Evolutionary conservation across 1,140 invertebrate species (phyloP), one percentile per base, ranked within the genome.

Genomic region (Drosophila auraria): DNA sequence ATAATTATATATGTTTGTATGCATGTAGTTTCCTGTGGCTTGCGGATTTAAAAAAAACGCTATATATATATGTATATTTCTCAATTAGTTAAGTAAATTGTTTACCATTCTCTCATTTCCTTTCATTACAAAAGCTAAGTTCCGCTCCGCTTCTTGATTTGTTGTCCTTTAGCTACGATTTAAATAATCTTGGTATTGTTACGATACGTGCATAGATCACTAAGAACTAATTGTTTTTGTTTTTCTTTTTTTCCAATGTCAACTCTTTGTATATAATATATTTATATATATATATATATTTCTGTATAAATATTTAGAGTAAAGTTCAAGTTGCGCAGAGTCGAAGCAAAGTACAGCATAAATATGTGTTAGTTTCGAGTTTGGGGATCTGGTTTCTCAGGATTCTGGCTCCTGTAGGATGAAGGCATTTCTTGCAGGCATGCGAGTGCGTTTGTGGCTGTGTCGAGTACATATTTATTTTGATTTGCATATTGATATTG

Each of bases 151-250:
- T 50, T 25, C 53, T 36, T 72, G 66, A 72, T 72, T 73, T 71
- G 70, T 72, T 73, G 54, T 72, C 65, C 25, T 50, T 73, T 73
- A 73, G 54, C 70, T 73, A 72, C 53, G 53, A 72, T 51, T 72
- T 58, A 59, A 72, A 49, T 72, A 72, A 59, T 53, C 47, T 71
- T 71, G 68, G 51, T 72, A 72, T 54, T 57, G 23, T 71, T 58
- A 71, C 73, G 73, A 76, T 76, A 76, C 73, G 73, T 76, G 70
- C 70, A 73, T 42, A 59, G 53, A 72, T 72, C 66, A 72, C 70
- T 72, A 73, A 73, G 30, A 72, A 73, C 70, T 73, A 73, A 71
- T 27, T 71, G 66, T 72, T 72, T 54, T 20, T 2, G 20, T 38
- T 54, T 40, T 15, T 40, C 5, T 40, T 33, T 27, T 56, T 56